phyloP scores from a whole-genome alignment of 2,888 invertebrate genomes.

The Arrhopalites spinosus region DNA sequence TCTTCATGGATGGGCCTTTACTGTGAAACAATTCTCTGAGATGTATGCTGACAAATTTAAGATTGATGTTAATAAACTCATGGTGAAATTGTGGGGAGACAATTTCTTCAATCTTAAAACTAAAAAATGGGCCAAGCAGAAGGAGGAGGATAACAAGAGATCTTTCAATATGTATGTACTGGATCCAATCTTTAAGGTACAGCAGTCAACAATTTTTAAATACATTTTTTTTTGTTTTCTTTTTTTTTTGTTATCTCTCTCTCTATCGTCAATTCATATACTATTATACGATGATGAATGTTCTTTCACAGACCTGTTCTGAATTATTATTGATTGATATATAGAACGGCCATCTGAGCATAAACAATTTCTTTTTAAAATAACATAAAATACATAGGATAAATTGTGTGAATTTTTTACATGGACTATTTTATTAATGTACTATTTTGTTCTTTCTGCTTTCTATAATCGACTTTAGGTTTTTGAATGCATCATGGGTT shows the following conservation, averaged over 20 bases:
- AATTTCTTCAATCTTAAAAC: conserved; percentile 97
- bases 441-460: neutral
- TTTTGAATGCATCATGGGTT: conserved; percentile 85
- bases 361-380: neutral
- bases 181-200: conserved; percentile 97
- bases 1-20: conserved; percentile 99
- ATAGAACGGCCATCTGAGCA: conserved; percentile 56
- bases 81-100: conserved; percentile 98
- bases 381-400: neutral
- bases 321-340: conserved; percentile 46
- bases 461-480: neutral
- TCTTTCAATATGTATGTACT: conserved; percentile 99
- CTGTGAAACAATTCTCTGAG: conserved; percentile 98
- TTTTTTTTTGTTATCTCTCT: neutral
- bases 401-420: neutral
- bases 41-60: conserved; percentile 99
- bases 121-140: conserved; percentile 97
- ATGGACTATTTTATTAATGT: neutral
- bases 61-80: conserved; percentile 93
- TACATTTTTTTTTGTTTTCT: neutral
- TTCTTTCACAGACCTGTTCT: conserved; percentile 56
- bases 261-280: too few species aligned
- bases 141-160: conserved; percentile 88
- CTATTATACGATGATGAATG: conserved; percentile 50
- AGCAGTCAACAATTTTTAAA: conserved; percentile 10